Conservation (phyloP, 1,140 invertebrate genomes). For the Aphis gossypii region DNA sequence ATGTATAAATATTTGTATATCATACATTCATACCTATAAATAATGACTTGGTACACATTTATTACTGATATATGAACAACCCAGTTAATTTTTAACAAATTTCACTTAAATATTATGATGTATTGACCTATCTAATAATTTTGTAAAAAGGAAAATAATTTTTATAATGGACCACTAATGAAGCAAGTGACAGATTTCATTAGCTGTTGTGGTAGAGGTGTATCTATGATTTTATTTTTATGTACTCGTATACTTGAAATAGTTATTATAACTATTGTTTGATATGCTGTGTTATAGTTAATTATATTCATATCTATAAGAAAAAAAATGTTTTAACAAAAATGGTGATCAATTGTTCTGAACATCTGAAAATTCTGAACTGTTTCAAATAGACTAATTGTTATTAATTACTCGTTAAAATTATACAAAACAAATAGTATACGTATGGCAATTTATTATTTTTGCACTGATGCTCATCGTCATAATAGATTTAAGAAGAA, state of each 20-base stretch:
- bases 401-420: background rate
- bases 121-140: background rate
- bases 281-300: no score
- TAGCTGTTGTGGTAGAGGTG: background rate
- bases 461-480: background rate
- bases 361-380: background rate
- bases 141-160: background rate
- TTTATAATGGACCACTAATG: background rate
- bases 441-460: background rate
- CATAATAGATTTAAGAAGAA: background rate
- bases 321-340: background rate
- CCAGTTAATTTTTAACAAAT: background rate
- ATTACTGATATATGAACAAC: background rate
- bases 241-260: background rate
- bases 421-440: background rate
- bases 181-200: background rate
- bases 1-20: background rate
- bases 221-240: background rate
- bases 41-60: background rate
- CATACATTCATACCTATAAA: background rate
- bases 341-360: background rate
- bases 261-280: background rate
- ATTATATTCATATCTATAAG: background rate
- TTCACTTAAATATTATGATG: background rate
- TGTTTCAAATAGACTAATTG: background rate